Evolutionary conservation across 2,888 invertebrate species (phyloP).

Genomic region (Drosophila meridiana): DNA sequence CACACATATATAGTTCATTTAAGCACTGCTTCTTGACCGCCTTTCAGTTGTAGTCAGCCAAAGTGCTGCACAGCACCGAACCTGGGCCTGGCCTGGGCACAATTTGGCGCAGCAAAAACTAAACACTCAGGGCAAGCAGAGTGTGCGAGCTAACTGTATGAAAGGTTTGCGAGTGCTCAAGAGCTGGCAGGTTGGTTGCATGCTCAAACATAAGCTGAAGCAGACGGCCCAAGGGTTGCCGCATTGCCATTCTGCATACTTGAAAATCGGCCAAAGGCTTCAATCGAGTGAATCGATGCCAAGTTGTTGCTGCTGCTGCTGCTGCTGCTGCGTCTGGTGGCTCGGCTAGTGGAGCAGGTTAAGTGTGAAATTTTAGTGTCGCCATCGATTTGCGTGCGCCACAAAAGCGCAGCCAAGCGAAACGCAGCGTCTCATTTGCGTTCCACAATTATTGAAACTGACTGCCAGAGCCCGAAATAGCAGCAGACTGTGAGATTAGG

Average conservation of each 20-base stretch:
- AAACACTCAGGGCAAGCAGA: conserved; percentile 7
- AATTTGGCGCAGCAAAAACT: conserved; percentile 7
- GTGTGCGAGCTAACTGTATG: conserved; percentile 11
- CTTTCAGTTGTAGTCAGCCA: background rate
- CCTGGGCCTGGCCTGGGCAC: background rate
- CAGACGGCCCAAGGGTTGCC: conserved; percentile 24
- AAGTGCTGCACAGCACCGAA: background rate
- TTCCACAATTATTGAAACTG: conserved; percentile 54
- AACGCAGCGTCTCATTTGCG: conserved; percentile 48
- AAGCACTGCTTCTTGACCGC: conserved; percentile 7
- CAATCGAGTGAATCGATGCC: conserved; percentile 42
- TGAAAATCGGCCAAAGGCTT: conserved; percentile 18
- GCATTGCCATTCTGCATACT: conserved; percentile 26
- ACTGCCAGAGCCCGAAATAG: conserved; percentile 16
- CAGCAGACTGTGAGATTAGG: background rate
- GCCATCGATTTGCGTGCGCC: conserved; percentile 46
- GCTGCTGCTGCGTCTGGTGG: background rate
- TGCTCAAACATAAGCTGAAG: conserved; percentile 31
- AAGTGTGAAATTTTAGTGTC: conserved; percentile 66
- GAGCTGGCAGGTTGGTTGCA: conserved; percentile 38
- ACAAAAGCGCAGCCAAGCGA: conserved; percentile 48
- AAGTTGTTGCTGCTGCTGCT: conserved; percentile 25
- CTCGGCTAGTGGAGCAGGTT: conserved; percentile 65
- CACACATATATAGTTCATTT: background rate
- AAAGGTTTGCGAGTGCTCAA: conserved; percentile 10